phyloP scores from a whole-genome alignment of 2,113 vertebrate species.

The Equus przewalskii region DNA sequence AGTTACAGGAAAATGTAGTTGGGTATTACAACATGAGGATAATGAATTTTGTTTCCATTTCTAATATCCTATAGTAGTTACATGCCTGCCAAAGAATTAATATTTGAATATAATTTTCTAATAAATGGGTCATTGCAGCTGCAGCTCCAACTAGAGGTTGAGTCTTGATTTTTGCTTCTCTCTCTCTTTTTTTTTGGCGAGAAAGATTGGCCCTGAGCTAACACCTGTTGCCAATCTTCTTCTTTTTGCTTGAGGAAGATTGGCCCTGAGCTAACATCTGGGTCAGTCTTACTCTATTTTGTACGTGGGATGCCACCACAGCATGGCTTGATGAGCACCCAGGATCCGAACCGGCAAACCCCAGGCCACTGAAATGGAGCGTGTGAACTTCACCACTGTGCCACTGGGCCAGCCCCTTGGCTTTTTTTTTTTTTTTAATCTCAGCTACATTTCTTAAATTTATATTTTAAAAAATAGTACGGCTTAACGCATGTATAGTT shows the following conservation, averaged over 20 bases:
- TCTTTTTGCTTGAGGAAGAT: no score
- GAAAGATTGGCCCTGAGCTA: no score
- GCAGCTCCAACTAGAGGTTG: background rate
- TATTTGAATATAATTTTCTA: slow-evolving; percentile 25
- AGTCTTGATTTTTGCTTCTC: background rate
- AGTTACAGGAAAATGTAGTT: background rate
- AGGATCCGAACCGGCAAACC: no score
- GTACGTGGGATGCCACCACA: no score
- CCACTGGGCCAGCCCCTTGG: background rate
- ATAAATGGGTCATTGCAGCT: background rate
- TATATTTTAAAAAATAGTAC: slow-evolving; percentile 10
- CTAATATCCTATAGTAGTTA: background rate
- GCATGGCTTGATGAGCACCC: no score
- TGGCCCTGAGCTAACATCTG: no score
- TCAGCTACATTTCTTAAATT: slow-evolving; percentile 40
- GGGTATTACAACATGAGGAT: background rate
- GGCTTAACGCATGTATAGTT: background rate
- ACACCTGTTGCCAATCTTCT: no score
- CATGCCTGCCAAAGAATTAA: background rate
- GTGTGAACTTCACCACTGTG: no score
- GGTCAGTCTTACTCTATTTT: no score
- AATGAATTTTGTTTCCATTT: background rate
- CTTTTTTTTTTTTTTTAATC: background rate
- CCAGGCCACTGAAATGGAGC: no score
- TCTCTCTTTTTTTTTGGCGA: no score